Evolutionary conservation across 1,140 invertebrate genomes (phyloP).

Genomic region (Laupala kohalensis): DNA sequence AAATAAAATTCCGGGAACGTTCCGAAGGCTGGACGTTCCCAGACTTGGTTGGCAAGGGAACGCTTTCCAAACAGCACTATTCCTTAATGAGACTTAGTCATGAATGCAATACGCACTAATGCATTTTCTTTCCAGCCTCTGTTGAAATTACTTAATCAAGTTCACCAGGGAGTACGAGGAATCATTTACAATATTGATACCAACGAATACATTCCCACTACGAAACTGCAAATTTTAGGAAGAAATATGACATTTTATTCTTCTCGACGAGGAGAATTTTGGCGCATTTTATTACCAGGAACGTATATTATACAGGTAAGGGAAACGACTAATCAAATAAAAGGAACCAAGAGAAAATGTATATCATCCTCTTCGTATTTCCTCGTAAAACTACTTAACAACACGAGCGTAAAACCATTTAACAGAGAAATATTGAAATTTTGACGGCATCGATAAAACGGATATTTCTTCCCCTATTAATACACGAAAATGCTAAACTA

Average conservation of each 20-base stretch:
- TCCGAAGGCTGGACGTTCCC: no score
- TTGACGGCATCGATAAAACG: no score
- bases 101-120: background rate
- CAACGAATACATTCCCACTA: conserved; percentile 26
- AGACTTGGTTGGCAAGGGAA: no score
- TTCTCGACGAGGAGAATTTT: conserved; percentile 28
- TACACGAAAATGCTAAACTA: no score
- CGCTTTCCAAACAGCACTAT: no score
- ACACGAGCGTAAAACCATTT: no score
- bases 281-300: conserved; percentile 30
- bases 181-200: conserved; percentile 27
- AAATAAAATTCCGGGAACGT: no score
- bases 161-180: conserved; percentile 32
- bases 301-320: conserved; percentile 25
- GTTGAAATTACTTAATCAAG: conserved; percentile 24
- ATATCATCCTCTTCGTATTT: no score
- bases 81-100: background rate
- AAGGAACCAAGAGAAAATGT: no score
- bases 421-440: no score
- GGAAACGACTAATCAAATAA: background rate
- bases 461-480: no score
- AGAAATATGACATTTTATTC: conserved; percentile 25
- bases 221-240: conserved; percentile 29
- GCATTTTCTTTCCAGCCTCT: conserved; percentile 24
- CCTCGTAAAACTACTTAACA: no score